Conservation (phyloP, 2,113 vertebrate genomes). For the Vulpes vulpes region DNA sequence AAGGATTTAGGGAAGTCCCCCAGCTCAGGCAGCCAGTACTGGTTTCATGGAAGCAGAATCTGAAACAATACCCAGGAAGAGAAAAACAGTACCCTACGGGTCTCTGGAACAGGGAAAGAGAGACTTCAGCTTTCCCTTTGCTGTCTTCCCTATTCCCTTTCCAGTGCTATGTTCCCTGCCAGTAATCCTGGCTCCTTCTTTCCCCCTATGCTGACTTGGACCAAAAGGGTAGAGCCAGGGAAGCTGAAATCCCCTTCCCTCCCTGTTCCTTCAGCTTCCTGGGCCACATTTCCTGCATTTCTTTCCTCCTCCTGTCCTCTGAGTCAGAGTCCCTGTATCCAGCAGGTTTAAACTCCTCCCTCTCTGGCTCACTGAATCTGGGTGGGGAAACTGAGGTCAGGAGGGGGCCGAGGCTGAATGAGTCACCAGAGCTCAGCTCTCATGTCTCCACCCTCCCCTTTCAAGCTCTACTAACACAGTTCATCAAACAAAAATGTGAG, state of each 20-base stretch:
- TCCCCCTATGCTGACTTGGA: neutral
- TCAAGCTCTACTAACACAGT: constrained; percentile 60
- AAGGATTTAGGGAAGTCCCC: neutral
- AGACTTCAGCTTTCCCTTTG: neutral
- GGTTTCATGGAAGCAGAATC: constrained; percentile 43
- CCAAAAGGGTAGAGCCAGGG: neutral
- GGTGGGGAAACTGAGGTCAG: constrained; percentile 82
- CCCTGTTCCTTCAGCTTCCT: constrained; percentile 35
- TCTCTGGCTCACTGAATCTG: constrained; percentile 67
- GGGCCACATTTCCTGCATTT: constrained; percentile 55
- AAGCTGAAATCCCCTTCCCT: constrained; percentile 19
- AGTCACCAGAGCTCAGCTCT: constrained; percentile 66
- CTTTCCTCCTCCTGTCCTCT: constrained; percentile 47
- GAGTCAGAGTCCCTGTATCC: constrained; percentile 50
- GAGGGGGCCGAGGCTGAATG: constrained; percentile 39
- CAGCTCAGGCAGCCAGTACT: neutral
- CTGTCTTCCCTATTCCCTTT: neutral
- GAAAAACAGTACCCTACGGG: neutral
- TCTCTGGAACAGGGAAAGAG: neutral
- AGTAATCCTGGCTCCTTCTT: neutral
- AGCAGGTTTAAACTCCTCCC: constrained; percentile 54
- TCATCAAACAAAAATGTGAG: constrained; percentile 81
- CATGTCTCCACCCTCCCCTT: constrained; percentile 71
- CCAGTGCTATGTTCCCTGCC: neutral
- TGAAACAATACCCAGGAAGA: constrained; percentile 11